These are phyloP conservation scores for Mormyrus hasselquistii DNA, from an alignment of 2,797 vertebrate genomes.

Conservation along the genomic window DNA sequence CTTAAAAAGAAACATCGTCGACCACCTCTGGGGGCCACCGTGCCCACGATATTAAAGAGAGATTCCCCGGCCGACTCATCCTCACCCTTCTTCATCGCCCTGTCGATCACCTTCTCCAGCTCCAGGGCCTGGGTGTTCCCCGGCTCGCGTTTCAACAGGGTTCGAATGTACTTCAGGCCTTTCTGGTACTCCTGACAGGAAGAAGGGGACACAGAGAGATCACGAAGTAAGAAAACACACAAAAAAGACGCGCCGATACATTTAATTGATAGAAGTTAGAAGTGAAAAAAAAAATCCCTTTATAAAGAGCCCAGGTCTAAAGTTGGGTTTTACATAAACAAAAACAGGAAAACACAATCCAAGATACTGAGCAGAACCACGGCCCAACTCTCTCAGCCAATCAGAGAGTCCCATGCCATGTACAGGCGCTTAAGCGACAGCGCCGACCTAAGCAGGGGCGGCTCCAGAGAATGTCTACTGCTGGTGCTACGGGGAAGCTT, in stretches of 20 bases:
- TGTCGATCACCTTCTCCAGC: conserved; percentile 77
- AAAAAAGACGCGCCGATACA: background rate
- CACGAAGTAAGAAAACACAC: background rate
- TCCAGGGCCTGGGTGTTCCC: conserved; percentile 81
- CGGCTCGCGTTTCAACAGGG: conserved; percentile 75
- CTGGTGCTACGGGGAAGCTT: no score
- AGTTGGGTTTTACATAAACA: background rate
- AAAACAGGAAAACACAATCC: background rate
- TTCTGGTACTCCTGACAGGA: conserved; percentile 75
- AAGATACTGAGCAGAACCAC: background rate
- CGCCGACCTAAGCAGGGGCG: background rate
- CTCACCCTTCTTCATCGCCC: conserved; percentile 81
- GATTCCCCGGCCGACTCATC: background rate
- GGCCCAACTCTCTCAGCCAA: background rate
- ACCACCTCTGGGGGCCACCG: background rate
- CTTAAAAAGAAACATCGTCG: background rate
- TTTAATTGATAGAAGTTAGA: background rate
- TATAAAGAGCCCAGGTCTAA: background rate
- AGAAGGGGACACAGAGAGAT: background rate
- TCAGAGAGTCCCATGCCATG: background rate
- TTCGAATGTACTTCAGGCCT: conserved; percentile 76
- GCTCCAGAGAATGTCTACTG: no score
- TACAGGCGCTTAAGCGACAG: background rate
- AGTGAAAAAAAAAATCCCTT: background rate
- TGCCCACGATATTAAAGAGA: background rate